Evolutionary conservation across 2,888 invertebrate genomes (phyloP).

Genomic region (Papilio protenor): DNA sequence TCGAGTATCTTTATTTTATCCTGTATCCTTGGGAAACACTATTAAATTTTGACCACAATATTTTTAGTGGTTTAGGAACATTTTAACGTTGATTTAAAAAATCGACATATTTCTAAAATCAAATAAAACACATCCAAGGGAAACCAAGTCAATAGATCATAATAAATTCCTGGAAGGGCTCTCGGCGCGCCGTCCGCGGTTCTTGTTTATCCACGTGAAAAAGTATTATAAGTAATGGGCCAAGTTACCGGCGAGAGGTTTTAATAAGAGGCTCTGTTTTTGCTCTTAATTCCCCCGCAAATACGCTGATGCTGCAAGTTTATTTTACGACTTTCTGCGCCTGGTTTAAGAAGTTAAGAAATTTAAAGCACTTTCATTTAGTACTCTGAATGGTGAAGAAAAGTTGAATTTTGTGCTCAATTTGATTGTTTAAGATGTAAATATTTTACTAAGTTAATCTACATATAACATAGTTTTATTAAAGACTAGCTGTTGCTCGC

Average conservation of each 20-base stretch:
- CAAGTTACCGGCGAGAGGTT: slow-evolving; percentile 59
- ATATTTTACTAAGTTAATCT: background rate
- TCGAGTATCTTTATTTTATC: background rate
- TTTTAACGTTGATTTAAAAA: background rate
- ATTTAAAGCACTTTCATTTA: slow-evolving; percentile 8
- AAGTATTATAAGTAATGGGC: slow-evolving; percentile 69
- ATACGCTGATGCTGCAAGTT: slow-evolving; percentile 29
- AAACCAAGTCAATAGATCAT: slow-evolving; percentile 64
- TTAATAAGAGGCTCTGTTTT: slow-evolving; percentile 53
- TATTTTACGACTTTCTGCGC: slow-evolving; percentile 29
- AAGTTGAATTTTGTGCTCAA: background rate
- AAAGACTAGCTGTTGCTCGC: too few species aligned
- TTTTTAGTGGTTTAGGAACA: background rate
- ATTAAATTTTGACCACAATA: background rate
- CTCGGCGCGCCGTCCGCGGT: slow-evolving; percentile 50
- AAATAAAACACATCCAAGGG: background rate
- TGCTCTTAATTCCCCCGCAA: slow-evolving; percentile 34
- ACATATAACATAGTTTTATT: background rate
- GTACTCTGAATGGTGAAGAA: background rate
- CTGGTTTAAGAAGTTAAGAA: slow-evolving; percentile 29
- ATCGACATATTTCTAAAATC: background rate
- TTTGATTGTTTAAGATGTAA: background rate
- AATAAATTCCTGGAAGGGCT: slow-evolving; percentile 64
- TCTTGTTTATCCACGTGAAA: slow-evolving; percentile 66
- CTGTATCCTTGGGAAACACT: background rate